Conservation (phyloP, 2,888 invertebrate species). For the Drosophila ustulata region DNA sequence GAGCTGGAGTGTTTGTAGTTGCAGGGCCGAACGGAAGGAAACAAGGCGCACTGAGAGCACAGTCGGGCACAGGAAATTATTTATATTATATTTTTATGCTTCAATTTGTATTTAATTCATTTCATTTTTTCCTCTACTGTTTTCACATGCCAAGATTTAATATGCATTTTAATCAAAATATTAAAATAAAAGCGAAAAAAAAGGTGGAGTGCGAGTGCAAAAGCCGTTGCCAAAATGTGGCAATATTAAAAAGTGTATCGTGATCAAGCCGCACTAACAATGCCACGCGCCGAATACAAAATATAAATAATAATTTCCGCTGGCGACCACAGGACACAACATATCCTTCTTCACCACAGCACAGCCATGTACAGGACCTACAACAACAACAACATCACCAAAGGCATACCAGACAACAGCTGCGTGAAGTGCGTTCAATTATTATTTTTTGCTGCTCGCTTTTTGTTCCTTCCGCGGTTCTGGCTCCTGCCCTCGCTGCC, state of each 20-base stretch:
- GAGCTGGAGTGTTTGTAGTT: conserved; percentile 42
- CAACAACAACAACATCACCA: conserved; percentile 33
- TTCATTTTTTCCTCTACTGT: conserved; percentile 23
- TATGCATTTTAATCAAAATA: conserved; percentile 76
- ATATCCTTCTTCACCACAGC: conserved; percentile 50
- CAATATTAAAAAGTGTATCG: conserved; percentile 48
- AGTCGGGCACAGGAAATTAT: conserved; percentile 73
- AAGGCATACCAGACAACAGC: conserved; percentile 63
- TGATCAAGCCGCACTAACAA: conserved; percentile 41
- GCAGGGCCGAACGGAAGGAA: conserved; percentile 68
- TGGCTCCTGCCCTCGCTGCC: background rate
- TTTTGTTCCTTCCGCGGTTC: conserved; percentile 27
- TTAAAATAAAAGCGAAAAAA: conserved; percentile 31
- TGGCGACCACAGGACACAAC: conserved; percentile 63
- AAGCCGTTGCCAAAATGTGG: conserved; percentile 35
- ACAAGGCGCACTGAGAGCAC: conserved; percentile 45
- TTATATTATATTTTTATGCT: conserved; percentile 76
- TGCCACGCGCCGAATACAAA: conserved; percentile 45
- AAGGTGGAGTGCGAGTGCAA: background rate
- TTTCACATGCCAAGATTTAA: conserved; percentile 65
- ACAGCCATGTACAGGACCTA: background rate
- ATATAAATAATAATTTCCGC: conserved; percentile 79
- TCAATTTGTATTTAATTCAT: conserved; percentile 39
- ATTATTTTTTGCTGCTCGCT: conserved; percentile 44
- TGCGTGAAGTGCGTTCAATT: conserved; percentile 79